Conservation (phyloP, 2,113 vertebrate genomes). For the Engraulis encrasicolus region DNA sequence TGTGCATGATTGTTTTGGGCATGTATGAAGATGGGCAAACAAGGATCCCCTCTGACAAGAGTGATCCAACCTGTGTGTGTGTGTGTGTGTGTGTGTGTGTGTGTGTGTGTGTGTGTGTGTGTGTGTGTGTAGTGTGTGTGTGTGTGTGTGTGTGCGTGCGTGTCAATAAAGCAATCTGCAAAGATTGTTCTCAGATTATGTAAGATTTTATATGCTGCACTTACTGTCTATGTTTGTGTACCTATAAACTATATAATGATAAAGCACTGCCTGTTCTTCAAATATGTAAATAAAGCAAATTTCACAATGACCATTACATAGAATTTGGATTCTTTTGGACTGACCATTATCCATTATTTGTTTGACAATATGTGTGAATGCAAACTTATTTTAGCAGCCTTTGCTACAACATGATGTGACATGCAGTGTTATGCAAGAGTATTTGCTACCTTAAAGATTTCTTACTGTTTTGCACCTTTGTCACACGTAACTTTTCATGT, state of each 20-base stretch:
- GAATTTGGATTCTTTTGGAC: no score
- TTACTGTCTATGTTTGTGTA: neutral
- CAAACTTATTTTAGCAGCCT: no score
- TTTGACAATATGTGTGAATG: no score
- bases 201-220: neutral
- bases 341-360: no score
- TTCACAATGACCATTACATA: neutral
- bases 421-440: no score
- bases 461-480: no score
- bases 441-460: no score
- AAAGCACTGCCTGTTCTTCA: neutral
- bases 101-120: neutral
- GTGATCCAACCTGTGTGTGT: neutral
- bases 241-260: neutral
- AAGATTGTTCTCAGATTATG: neutral
- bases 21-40: neutral
- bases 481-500: no score
- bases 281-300: neutral
- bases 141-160: neutral
- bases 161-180: neutral
- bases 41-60: no score
- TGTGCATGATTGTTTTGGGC: neutral
- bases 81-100: neutral
- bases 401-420: no score
- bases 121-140: neutral